A percentile compares a stretch with the other conserved stretches of the same genome.
Evolutionary conservation across 2,113 vertebrate species (phyloP).

Genomic region (Antechinus stuartii): DNA sequence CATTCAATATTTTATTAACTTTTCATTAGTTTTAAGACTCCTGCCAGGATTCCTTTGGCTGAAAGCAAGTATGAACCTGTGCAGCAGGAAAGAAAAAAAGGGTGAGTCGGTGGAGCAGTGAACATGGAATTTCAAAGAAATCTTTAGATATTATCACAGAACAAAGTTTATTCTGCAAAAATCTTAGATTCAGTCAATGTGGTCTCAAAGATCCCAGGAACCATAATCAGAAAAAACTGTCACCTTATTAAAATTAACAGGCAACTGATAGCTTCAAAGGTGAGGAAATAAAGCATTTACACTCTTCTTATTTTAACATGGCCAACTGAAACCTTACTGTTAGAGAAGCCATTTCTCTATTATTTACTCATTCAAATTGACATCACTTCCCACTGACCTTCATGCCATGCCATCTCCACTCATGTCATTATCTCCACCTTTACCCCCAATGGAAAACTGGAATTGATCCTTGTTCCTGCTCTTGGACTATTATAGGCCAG

Average conservation of each 20-base stretch:
- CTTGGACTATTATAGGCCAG: neutral
- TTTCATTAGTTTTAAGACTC: constrained; percentile 31
- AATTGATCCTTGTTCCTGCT: neutral
- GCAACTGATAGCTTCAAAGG: neutral
- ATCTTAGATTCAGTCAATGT: neutral
- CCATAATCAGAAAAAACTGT: neutral
- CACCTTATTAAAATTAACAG: neutral
- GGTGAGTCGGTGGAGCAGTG: neutral
- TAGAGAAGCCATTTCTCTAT: neutral
- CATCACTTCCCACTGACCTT: neutral
- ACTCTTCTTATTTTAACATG: neutral
- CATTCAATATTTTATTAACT: constrained; percentile 26
- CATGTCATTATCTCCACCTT: neutral
- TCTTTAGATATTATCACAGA: neutral
- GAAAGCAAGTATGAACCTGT: neutral
- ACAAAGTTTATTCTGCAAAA: neutral
- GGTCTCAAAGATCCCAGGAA: neutral
- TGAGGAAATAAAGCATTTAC: neutral
- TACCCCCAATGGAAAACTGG: neutral
- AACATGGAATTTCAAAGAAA: neutral
- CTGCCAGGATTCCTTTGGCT: neutral
- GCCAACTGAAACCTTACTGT: neutral
- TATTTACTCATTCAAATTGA: neutral
- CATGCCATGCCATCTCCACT: neutral
- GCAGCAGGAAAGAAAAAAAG: neutral